Base-by-base conservation (phyloP, 2,888 invertebrate species). In the Conchocele bisecta region DNA sequence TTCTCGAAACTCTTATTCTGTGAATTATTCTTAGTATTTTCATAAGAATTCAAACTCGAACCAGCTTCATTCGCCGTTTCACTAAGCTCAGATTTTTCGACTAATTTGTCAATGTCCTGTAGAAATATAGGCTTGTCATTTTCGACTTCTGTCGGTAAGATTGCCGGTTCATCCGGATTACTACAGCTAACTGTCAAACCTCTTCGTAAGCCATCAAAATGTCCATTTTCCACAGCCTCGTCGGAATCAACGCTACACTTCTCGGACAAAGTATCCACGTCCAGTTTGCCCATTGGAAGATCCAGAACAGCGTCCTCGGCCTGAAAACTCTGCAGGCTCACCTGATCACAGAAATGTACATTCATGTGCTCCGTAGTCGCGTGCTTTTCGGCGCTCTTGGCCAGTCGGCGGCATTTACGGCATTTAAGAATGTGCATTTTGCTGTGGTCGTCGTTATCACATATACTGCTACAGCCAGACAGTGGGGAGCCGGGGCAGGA, bases 71-170 rank as follows among this genome's bases (percentile, higher is more conserved):
- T n/a, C n/a, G n/a, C n/a, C n/a, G n/a, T n/a, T n/a, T n/a, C n/a
- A n/a, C n/a, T n/a, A n/a, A n/a, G n/a, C n/a, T n/a, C n/a, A n/a
- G n/a, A n/a, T n/a, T n/a, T n/a, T n/a, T n/a, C n/a, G n/a, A n/a
- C n/a, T n/a, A n/a, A n/a, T n/a, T n/a, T n/a, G n/a, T n/a, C n/a
- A n/a, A n/a, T n/a, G n/a, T n/a, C n/a, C n/a, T n/a, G n/a, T n/a
- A n/a, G n/a, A n/a, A n/a, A n/a, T n/a, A n/a, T 33, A 51, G 85
- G 87, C 35, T 71, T 74, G 65, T 87, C 87, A 31, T 63, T 86
- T 51, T 89, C 88, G 2, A 88, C 88, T 50, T 88, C 85, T 2
- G 88, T 85, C 59, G 88, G 61, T n/a, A 75, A 54, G 7, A 74
- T 53, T 11, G 69, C 74, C 13, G 76, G 63, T 37, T 79, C 63